Percentiles rank a stretch among this genome's conserved stretches.
phyloP scores from a whole-genome alignment of 2,888 invertebrate genomes.

The Glomeris marginata region DNA sequence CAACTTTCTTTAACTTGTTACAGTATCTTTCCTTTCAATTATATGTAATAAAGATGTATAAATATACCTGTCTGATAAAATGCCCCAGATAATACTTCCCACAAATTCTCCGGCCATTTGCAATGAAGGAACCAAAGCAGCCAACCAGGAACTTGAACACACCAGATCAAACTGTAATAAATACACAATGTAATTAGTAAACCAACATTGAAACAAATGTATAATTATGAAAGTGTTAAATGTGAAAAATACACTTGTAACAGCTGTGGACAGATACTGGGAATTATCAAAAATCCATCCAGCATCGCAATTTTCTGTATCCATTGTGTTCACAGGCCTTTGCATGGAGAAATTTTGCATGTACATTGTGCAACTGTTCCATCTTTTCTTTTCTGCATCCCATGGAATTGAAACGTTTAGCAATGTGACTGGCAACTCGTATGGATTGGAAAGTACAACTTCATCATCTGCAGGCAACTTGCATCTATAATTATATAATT shows the following conservation, averaged over 20 bases:
- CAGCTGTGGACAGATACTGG: slow-evolving; percentile 44
- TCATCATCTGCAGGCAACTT: slow-evolving; percentile 2
- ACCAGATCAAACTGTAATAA: slow-evolving; percentile 36
- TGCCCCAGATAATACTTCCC: slow-evolving; percentile 53
- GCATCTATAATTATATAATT: slow-evolving; percentile 2
- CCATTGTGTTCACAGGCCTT: slow-evolving; percentile 21
- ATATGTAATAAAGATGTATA: too few relatives aligned
- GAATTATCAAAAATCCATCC: slow-evolving; percentile 44
- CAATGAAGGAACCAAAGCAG: slow-evolving; percentile 48
- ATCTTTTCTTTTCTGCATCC: slow-evolving; percentile 33
- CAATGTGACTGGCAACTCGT: slow-evolving; percentile 32
- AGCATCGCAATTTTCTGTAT: slow-evolving; percentile 22
- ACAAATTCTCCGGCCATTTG: slow-evolving; percentile 58
- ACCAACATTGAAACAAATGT: too few relatives aligned
- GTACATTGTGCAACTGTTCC: slow-evolving; percentile 39
- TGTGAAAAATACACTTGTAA: slow-evolving; percentile 41
- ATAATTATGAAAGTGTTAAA: not conserved
- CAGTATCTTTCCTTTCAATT: too few relatives aligned
- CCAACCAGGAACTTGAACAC: slow-evolving; percentile 44
- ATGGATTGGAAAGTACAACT: slow-evolving; percentile 19
- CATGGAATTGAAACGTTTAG: slow-evolving; percentile 38
- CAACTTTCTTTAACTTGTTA: too few relatives aligned
- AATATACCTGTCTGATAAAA: slow-evolving; percentile 13
- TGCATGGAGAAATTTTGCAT: slow-evolving; percentile 32
- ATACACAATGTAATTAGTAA: not conserved